Percentiles rank a stretch among this genome's conserved stretches.
These are phyloP conservation scores for Halichoerus grypus DNA, from an alignment of 2,113 vertebrate species.

Conservation along the genomic window DNA sequence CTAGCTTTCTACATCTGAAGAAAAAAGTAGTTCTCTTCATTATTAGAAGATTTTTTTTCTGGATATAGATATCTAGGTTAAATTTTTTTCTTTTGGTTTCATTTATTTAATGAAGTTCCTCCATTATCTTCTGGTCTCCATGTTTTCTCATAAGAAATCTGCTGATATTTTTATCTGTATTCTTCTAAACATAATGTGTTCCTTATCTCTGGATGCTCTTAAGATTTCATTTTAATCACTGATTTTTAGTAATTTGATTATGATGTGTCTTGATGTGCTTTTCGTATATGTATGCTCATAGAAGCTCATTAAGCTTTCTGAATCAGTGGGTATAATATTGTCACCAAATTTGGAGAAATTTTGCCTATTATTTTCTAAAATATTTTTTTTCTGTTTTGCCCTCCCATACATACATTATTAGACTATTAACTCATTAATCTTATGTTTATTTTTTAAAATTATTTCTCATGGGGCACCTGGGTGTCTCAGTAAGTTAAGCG, in stretches of 20 bases:
- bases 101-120: not conserved
- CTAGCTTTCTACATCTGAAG: not conserved
- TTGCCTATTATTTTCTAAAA: constrained; percentile 40
- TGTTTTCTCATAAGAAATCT: constrained; percentile 1
- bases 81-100: not conserved
- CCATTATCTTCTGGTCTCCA: not conserved
- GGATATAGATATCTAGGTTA: not conserved
- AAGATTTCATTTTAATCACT: not conserved
- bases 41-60: not conserved
- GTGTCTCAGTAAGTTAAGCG: not conserved
- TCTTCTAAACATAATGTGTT: not conserved
- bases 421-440: not conserved
- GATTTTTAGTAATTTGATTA: not conserved
- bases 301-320: not conserved
- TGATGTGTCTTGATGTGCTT: not conserved
- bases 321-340: not conserved
- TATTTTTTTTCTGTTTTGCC: not conserved
- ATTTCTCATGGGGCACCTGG: not conserved
- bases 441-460: not conserved
- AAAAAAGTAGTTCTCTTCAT: not conserved
- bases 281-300: not conserved
- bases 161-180: not conserved
- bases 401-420: not conserved
- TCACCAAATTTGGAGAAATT: not conserved
- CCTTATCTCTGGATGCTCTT: not conserved